These are phyloP conservation scores for Palythoa grandiflora DNA, from an alignment of 92 coral and sea anemone species.

Conservation along the genomic window DNA sequence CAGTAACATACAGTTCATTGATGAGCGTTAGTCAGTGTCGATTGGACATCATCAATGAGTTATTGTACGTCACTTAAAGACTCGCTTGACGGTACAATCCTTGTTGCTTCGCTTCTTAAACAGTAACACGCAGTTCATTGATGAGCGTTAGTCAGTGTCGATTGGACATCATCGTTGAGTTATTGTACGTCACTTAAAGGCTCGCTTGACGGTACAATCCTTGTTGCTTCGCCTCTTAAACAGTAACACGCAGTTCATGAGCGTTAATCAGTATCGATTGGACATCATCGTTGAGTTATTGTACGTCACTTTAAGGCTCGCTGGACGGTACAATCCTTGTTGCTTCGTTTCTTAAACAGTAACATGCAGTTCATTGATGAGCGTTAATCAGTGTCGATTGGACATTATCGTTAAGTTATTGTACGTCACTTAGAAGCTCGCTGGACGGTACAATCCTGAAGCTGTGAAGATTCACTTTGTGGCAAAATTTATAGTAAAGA, in stretches of 20 bases:
- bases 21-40: neutral
- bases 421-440: constrained; percentile 93
- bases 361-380: neutral
- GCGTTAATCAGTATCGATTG: constrained; percentile 57
- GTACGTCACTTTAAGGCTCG: constrained; percentile 93
- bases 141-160: neutral
- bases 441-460: constrained; percentile 78
- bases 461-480: too few species aligned
- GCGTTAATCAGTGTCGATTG: constrained; percentile 57
- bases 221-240: constrained; percentile 84
- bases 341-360: constrained; percentile 87
- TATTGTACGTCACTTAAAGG: constrained; percentile 94
- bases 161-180: constrained; percentile 90
- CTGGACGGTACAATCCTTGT: constrained; percentile 83
- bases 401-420: constrained; percentile 85
- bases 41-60: constrained; percentile 91
- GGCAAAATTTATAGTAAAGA: too few species aligned
- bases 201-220: constrained; percentile 83
- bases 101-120: constrained; percentile 85
- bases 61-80: constrained; percentile 93
- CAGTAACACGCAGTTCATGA: constrained; percentile 38
- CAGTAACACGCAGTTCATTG: constrained; percentile 45
- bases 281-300: constrained; percentile 85
- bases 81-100: constrained; percentile 83
- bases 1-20: constrained; percentile 41